Evolutionary conservation across 2,797 vertebrate species (phyloP), one percentile per base, ranked within the genome.

Genomic region (Molossus alvarezi): DNA sequence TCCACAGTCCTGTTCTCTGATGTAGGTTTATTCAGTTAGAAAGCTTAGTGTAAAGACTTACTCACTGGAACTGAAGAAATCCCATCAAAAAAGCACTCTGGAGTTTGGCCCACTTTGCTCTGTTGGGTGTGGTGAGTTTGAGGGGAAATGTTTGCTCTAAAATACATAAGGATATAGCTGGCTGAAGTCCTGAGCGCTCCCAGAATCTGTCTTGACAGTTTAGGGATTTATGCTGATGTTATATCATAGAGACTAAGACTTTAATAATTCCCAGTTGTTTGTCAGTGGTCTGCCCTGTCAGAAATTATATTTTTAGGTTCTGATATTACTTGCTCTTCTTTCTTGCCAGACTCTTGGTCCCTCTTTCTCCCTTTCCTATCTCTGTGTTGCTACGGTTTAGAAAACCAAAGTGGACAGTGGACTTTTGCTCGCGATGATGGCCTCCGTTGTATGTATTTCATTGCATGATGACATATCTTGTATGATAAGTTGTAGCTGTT

Each of bases 21-120:
- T 88, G 71, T 62, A 64, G 89, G 14, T 69, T 92, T 93, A 67
- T 81, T 71, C 88, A 48, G 7, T 53, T 60, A 60, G 85, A 88
- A 94, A 89, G 97, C 92, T 96, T 88, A 77, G 65, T 95, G 80
- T 81, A 37, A 96, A 89, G 75, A 60, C 77, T 95, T 91, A 94
- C 81, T 87, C 94, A 88, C 96, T 91, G 84, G 86, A 92, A 76
- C 92, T 84, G 62, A 87, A 92, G 90, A 97, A 97, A 97, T 97
- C 97, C 88, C 71, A 87, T 94, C 12, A 97, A 95, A 95, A 96
- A 96, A 94, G 88, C 41, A 27, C 21, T 87, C 71, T 69, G 15
- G 64, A 73, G 72, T 96, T 82, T 89, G 95, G 65, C 92, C 91
- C 33, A 77, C 3, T 95, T 67, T 84, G 37, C 29, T 33, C 0